Evolutionary conservation across 2,113 vertebrate genomes (phyloP).

Genomic region (Ophthalmolycus amberensis): DNA sequence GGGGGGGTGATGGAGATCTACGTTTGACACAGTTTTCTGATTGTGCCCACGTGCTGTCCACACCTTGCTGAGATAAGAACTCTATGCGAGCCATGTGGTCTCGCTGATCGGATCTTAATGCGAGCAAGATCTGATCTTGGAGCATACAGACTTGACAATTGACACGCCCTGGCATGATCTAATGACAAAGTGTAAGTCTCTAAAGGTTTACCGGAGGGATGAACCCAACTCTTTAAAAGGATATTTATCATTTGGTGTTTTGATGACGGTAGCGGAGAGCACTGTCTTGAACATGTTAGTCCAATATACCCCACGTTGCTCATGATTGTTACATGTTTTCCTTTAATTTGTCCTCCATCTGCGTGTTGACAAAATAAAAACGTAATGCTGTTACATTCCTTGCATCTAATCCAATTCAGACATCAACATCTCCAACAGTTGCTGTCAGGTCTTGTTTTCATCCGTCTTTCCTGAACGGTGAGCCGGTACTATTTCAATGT

Average conservation of each 20-base stretch:
- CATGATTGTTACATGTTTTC: not conserved
- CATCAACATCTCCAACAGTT: slow-evolving; percentile 5
- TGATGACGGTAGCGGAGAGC: not conserved
- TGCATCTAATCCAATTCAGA: slow-evolving; percentile 13
- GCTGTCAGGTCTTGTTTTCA: slow-evolving; percentile 26
- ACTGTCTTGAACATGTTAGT: not conserved
- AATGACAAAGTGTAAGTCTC: not conserved
- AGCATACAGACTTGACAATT: not conserved
- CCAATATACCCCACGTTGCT: not conserved
- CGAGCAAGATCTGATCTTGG: not conserved
- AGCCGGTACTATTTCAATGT: slow-evolving; percentile 37
- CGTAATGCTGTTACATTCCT: not conserved
- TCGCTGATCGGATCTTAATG: not conserved
- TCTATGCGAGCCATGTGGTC: not conserved
- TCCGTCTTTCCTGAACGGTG: slow-evolving; percentile 5
- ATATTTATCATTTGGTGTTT: not conserved
- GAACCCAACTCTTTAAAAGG: not conserved
- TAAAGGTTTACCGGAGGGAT: not conserved
- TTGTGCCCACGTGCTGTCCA: not conserved
- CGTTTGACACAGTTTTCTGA: not conserved
- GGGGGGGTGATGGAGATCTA: not conserved
- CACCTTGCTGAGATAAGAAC: not conserved
- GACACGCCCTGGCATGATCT: not conserved
- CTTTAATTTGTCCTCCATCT: not conserved
- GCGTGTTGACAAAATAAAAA: not conserved